These are phyloP conservation scores for Apis laboriosa DNA, from an alignment of 1,140 invertebrate genomes.

Conservation along the genomic window DNA sequence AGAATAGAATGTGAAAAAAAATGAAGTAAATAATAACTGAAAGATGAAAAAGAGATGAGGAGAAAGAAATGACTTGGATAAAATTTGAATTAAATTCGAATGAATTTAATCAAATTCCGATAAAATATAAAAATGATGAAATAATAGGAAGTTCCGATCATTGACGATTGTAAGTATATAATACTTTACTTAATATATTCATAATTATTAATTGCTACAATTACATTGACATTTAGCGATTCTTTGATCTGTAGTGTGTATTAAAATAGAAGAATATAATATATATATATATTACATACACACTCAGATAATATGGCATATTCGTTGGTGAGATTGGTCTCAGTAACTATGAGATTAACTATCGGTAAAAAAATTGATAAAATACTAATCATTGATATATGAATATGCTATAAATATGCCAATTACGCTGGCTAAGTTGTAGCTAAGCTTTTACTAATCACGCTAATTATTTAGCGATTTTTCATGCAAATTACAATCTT, in stretches of 20 bases:
- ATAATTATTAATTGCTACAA: not conserved
- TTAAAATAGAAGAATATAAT: not conserved
- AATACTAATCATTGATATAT: not conserved
- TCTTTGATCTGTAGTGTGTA: not conserved
- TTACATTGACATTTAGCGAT: not conserved
- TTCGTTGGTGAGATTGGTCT: not conserved
- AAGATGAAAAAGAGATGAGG: not conserved
- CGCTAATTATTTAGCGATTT: conserved; percentile 11
- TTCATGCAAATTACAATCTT: conserved; percentile 5
- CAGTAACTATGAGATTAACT: not conserved
- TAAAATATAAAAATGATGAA: not conserved
- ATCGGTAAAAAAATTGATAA: not conserved
- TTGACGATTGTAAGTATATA: not conserved
- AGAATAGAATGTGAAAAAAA: not conserved
- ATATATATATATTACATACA: not conserved
- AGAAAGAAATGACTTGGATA: not conserved
- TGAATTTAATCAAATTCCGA: not conserved
- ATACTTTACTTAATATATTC: not conserved
- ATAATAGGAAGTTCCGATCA: not conserved
- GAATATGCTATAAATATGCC: no score
- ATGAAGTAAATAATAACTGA: no score
- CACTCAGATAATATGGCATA: not conserved
- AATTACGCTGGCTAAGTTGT: no score
- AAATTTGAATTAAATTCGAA: not conserved
- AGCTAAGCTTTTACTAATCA: not conserved